Conservation (phyloP, 2,797 vertebrate species). For the Tympanoctomys barrerae region DNA sequence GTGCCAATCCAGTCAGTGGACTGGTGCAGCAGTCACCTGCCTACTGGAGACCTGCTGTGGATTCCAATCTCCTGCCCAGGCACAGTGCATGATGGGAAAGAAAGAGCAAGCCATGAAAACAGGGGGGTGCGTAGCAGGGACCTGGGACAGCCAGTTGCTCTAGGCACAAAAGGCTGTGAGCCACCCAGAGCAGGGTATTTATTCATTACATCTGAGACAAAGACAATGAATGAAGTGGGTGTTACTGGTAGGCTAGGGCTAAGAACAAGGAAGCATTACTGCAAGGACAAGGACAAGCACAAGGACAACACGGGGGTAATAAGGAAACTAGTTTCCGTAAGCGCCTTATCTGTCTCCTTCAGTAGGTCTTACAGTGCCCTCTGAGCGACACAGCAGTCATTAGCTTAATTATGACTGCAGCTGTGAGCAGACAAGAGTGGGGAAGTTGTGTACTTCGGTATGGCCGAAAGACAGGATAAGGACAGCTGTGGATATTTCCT, state of each 20-base stretch:
- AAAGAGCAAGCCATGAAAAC: not conserved
- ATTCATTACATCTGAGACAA: not conserved
- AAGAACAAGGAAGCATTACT: not conserved
- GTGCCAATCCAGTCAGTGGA: not conserved
- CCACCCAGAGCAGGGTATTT: not conserved
- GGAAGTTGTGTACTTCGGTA: not conserved
- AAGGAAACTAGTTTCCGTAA: not conserved
- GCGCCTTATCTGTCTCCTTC: too few relatives aligned
- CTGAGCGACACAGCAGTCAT: not conserved
- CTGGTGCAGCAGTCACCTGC: not conserved
- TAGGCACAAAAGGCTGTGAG: not conserved
- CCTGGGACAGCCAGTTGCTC: not conserved
- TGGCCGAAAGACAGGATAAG: not conserved
- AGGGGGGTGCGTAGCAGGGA: not conserved
- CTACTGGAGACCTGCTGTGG: too few relatives aligned
- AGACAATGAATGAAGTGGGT: not conserved
- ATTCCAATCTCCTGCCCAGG: not conserved
- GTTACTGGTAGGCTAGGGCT: not conserved
- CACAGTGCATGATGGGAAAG: not conserved
- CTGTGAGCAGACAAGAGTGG: not conserved
- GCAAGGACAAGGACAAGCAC: not conserved
- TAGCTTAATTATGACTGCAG: not conserved
- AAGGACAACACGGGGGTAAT: not conserved
- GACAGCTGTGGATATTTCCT: not conserved
- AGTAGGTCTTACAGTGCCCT: not conserved